These are phyloP conservation scores for Trachymyrmex septentrionalis DNA, from an alignment of 1,140 invertebrate genomes.

Conservation along the genomic window DNA sequence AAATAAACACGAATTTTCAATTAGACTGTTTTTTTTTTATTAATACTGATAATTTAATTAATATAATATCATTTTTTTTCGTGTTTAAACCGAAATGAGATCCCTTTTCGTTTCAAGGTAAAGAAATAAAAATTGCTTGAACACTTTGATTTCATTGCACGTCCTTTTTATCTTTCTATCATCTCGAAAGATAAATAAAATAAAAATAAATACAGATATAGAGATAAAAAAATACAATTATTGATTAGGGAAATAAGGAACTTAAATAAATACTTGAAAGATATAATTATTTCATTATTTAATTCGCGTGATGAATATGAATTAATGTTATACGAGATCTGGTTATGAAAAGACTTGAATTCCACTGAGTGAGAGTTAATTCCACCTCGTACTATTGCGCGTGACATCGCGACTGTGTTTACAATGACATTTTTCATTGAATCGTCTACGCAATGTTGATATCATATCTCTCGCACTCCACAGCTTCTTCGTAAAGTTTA, in stretches of 20 bases:
- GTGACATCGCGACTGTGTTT: constrained; percentile 1
- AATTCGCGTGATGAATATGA: neutral
- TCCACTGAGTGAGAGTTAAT: neutral
- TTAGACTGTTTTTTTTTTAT: too few relatives aligned
- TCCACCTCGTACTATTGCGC: neutral
- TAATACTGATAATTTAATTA: too few relatives aligned
- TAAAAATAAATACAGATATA: neutral
- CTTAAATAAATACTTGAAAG: neutral
- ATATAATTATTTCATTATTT: neutral
- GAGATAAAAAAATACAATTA: neutral
- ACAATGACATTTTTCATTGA: neutral
- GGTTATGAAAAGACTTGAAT: neutral
- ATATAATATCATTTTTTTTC: too few relatives aligned
- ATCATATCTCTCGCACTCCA: neutral
- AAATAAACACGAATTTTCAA: too few relatives aligned
- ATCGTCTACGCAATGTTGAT: neutral
- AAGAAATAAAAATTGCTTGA: neutral
- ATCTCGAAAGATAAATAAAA: neutral
- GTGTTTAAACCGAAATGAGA: neutral
- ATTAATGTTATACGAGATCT: neutral
- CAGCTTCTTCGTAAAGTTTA: neutral
- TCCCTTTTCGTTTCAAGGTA: neutral
- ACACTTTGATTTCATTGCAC: neutral
- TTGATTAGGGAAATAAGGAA: neutral
- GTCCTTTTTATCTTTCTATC: neutral